Evolutionary conservation across 1,140 invertebrate genomes (phyloP), one percentile per base, ranked within the genome.

Genomic region (Nomia melanderi): DNA sequence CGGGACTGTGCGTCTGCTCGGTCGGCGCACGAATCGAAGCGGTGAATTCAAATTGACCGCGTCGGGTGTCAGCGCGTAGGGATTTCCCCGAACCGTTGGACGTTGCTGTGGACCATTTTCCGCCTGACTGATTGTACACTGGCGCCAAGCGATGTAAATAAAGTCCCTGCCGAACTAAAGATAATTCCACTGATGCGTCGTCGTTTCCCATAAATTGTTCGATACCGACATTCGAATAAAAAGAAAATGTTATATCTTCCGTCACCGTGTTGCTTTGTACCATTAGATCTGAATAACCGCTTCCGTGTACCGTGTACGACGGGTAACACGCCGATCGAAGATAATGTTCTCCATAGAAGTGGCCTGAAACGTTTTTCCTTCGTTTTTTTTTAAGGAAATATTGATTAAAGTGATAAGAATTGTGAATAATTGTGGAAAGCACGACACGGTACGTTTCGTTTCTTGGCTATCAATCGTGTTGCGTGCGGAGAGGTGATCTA

Each of bases 21-120:
- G 71, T 20, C 33, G 23, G 31, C n/a, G 70, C 20, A 23, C 23
- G 31, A 23, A 50, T 57, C 64, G 12, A 62, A 39, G 29, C 39
- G 41, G 31, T 54, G 53, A 78, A 78, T 82, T 81, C 33, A 63
- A 82, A 82, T 82, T 14, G 33, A 25, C 33, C 56, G 25, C 66
- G 23, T 1, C 25, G 59, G 7, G n/a, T 25, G 27, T 3, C 11
- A 27, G 33, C 9, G 39, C n/a, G n/a, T n/a, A n/a, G n/a, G n/a
- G n/a, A n/a, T 6, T 74, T 65, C 62, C n/a, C 1, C 14, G 36
- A 74, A 74, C 44, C 27, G n/a, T 44, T 74, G 65, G 65, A 65
- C 71, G 50, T 27, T 31, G 33, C 54, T 11, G 54, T 36, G 17
- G n/a, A 25, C 6, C 17, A 17, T 12, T 59, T 70, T n/a, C n/a